These are phyloP conservation scores for Pontoporia blainvillei DNA, from an alignment of 2,113 vertebrate species.

Conservation along the genomic window DNA sequence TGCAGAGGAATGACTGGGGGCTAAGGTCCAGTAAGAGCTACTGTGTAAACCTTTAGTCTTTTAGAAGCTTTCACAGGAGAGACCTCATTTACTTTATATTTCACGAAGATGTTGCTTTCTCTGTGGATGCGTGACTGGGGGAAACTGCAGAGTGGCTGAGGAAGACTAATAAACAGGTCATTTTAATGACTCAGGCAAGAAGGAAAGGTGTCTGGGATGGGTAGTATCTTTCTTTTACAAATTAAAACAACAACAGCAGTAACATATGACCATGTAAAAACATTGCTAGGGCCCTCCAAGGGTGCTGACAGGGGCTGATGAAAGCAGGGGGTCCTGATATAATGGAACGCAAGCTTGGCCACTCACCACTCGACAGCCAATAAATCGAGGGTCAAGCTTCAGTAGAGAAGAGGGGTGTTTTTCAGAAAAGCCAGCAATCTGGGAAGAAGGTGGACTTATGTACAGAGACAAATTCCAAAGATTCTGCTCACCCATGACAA, in stretches of 20 bases:
- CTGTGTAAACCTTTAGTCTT: neutral
- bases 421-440: neutral
- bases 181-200: neutral
- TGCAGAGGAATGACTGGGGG: neutral
- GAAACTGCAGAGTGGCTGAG: neutral
- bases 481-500: neutral
- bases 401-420: neutral
- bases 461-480: neutral
- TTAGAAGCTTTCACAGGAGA: neutral
- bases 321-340: neutral
- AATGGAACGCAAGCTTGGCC: fast-evolving
- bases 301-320: neutral
- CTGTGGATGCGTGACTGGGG: neutral
- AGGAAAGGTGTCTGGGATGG: neutral
- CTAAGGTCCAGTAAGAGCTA: neutral
- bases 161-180: neutral
- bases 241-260: neutral
- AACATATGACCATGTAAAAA: neutral
- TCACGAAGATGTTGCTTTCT: neutral
- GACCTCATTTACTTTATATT: neutral
- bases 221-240: neutral
- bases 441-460: neutral
- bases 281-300: neutral
- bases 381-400: neutral
- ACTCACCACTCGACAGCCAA: neutral